A percentile compares a stretch with the other conserved stretches of the same genome.
These are phyloP conservation scores for Xiphias gladius DNA, from an alignment of 2,113 vertebrate species.

Conservation along the genomic window DNA sequence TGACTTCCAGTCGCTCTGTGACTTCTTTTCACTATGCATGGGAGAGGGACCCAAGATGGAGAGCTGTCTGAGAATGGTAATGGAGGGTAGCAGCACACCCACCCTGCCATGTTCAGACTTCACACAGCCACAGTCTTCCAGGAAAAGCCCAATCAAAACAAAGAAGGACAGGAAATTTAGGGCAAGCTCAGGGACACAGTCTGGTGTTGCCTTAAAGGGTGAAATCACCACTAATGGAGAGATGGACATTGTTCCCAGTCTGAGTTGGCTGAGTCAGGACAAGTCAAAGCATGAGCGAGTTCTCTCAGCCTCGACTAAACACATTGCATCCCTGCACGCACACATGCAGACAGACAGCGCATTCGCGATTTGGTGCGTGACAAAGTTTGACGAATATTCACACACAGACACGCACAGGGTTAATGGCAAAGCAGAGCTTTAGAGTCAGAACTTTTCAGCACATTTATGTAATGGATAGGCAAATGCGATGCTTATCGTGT, in stretches of 20 bases:
- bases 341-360: conserved; percentile 1
- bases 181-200: conserved; percentile 51
- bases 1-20: conserved; percentile 53
- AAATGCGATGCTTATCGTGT: conserved; percentile 75
- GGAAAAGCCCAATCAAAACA: conserved; percentile 66
- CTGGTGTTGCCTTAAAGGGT: conserved; percentile 61
- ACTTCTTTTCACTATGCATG: conserved; percentile 47
- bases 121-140: conserved; percentile 49
- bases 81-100: conserved; percentile 63
- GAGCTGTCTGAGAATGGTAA: conserved; percentile 65
- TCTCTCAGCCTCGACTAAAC: conserved; percentile 34
- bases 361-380: conserved; percentile 16
- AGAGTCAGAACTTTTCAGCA: conserved; percentile 73
- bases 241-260: conserved; percentile 53
- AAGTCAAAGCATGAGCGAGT: conserved; percentile 35
- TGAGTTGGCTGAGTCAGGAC: neutral
- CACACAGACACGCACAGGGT: conserved; percentile 31
- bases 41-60: conserved; percentile 44
- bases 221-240: conserved; percentile 60
- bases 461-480: conserved; percentile 77
- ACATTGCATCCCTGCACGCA: conserved; percentile 17
- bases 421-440: conserved; percentile 59
- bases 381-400: conserved; percentile 38
- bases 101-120: conserved; percentile 54
- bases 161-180: conserved; percentile 54